These are phyloP conservation scores for Acholoe squamosa DNA, from an alignment of 2,888 invertebrate species.

Conservation along the genomic window DNA sequence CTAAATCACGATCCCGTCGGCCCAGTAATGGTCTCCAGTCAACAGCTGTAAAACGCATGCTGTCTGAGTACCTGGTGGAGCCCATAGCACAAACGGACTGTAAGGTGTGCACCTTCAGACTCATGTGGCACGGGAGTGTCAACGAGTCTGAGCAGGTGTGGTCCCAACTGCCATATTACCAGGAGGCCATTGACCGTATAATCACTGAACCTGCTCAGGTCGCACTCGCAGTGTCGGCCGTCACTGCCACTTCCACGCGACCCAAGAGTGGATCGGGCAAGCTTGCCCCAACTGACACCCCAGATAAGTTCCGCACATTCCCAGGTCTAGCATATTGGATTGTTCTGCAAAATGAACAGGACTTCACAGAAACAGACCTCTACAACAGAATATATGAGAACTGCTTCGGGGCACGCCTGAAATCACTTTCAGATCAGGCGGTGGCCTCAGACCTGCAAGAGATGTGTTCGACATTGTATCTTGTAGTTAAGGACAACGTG, in stretches of 20 bases:
- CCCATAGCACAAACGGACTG: slow-evolving; percentile 50
- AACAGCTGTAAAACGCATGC: slow-evolving; percentile 48
- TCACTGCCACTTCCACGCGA: slow-evolving; percentile 49
- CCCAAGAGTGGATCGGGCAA: slow-evolving; percentile 54
- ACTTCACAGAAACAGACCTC: slow-evolving; percentile 53
- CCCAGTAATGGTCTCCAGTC: slow-evolving; percentile 54
- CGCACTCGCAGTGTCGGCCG: slow-evolving; percentile 45
- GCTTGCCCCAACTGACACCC: neutral
- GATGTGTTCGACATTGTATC: slow-evolving; percentile 55
- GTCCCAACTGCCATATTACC: slow-evolving; percentile 43
- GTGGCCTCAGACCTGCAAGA: slow-evolving; percentile 49
- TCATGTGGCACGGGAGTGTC: slow-evolving; percentile 53
- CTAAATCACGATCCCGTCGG: neutral
- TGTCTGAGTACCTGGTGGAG: slow-evolving; percentile 52
- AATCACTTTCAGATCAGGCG: slow-evolving; percentile 40
- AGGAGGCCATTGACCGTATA: slow-evolving; percentile 50
- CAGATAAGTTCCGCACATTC: slow-evolving; percentile 48
- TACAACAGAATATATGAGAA: slow-evolving; percentile 58
- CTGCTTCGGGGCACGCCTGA: slow-evolving; percentile 51
- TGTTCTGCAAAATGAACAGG: slow-evolving; percentile 45
- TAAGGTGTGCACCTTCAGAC: slow-evolving; percentile 58
- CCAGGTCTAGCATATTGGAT: slow-evolving; percentile 57
- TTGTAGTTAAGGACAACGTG: slow-evolving; percentile 54
- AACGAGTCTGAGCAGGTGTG: slow-evolving; percentile 42
- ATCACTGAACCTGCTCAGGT: slow-evolving; percentile 56